These are phyloP conservation scores for Acleris cristana DNA, from an alignment of 2,888 invertebrate genomes.

Conservation along the genomic window DNA sequence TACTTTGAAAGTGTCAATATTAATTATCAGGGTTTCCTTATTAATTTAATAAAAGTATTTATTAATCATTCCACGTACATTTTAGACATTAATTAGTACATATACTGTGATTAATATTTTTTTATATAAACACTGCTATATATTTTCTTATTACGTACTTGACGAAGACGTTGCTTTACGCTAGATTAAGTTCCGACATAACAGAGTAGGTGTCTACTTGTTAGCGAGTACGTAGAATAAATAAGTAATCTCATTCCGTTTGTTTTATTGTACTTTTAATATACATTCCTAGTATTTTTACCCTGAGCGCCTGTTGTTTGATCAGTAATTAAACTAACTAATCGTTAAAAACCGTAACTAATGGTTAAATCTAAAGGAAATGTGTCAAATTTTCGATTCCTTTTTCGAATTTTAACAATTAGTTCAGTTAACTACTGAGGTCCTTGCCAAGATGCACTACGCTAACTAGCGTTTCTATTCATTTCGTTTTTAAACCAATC, in stretches of 20 bases:
- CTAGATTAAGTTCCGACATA: slow-evolving; percentile 69
- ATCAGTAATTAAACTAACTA: too few species aligned
- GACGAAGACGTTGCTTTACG: slow-evolving; percentile 57
- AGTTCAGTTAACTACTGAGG: too few species aligned
- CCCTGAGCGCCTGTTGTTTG: too few species aligned
- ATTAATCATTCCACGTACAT: slow-evolving; percentile 73
- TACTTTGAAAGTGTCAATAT: slow-evolving; percentile 52
- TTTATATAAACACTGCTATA: slow-evolving; percentile 52
- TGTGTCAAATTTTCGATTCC: too few species aligned
- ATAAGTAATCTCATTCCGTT: slow-evolving; percentile 38
- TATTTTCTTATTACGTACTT: slow-evolving; percentile 66
- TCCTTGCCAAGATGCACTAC: too few species aligned
- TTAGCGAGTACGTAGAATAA: slow-evolving; percentile 73
- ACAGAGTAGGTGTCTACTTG: slow-evolving; percentile 48
- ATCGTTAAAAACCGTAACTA: too few species aligned
- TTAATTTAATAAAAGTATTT: slow-evolving; percentile 54
- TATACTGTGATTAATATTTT: slow-evolving; percentile 76
- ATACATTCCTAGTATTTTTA: too few species aligned
- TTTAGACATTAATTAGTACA: slow-evolving; percentile 55
- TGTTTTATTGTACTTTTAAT: slow-evolving; percentile 18
- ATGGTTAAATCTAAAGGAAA: too few species aligned
- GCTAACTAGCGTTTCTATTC: too few species aligned
- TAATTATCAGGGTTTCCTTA: slow-evolving; percentile 52
- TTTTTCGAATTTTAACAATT: too few species aligned
- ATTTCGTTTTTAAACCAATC: too few species aligned